Evolutionary conservation across 2,797 vertebrate species (phyloP).

Genomic region (Strix occidentalis): DNA sequence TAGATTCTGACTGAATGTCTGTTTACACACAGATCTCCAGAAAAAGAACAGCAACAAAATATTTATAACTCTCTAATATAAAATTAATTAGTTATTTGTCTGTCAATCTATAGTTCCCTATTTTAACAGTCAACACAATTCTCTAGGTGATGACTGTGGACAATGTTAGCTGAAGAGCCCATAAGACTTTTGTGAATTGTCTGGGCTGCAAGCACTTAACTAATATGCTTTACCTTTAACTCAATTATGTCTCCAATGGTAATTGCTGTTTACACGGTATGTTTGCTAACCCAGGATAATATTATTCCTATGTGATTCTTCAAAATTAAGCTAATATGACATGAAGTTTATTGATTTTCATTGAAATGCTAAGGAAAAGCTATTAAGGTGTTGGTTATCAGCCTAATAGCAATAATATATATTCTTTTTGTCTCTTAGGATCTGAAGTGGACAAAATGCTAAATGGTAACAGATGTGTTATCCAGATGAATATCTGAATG

Average conservation of each 20-base stretch:
- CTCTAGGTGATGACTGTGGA: background rate
- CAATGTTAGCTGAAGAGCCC: background rate
- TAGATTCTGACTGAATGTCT: background rate
- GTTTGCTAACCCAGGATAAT: slow-evolving; percentile 2
- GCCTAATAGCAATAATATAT: background rate
- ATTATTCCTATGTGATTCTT: background rate
- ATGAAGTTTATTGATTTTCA: background rate
- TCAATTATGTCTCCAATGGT: background rate
- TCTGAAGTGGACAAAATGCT: background rate
- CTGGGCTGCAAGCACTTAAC: background rate
- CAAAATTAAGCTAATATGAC: background rate
- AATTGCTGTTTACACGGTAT: background rate
- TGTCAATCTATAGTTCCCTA: background rate
- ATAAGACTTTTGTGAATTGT: background rate
- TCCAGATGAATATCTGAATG: background rate
- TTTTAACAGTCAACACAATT: background rate
- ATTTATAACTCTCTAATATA: background rate
- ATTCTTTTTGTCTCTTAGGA: background rate
- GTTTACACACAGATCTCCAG: background rate
- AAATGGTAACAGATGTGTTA: background rate
- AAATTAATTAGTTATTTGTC: background rate
- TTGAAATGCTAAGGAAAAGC: background rate
- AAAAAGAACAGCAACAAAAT: background rate
- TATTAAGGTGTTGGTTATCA: background rate
- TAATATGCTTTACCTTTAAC: background rate